These are phyloP conservation scores for Hyposoter didymator DNA, from an alignment of 2,888 invertebrate genomes.

Conservation along the genomic window DNA sequence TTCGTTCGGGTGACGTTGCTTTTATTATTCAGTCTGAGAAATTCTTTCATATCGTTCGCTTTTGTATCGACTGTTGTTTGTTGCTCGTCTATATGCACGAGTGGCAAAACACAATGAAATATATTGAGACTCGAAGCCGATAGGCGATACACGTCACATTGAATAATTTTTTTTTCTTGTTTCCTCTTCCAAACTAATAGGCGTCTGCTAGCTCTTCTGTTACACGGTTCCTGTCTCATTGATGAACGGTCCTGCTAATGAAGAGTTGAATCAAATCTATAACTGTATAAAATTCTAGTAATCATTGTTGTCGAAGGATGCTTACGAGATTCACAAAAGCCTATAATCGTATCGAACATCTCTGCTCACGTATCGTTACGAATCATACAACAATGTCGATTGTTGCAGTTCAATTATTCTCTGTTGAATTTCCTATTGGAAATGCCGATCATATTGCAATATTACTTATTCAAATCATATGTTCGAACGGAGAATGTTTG, in stretches of 20 bases:
- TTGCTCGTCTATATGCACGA: background rate
- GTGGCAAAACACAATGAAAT: conserved; percentile 5
- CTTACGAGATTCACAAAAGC: background rate
- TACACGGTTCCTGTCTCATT: background rate
- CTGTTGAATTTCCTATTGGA: background rate
- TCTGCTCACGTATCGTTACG: background rate
- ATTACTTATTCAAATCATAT: background rate
- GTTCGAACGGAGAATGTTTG: background rate
- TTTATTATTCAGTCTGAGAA: conserved; percentile 29
- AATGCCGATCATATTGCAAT: background rate
- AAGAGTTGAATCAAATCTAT: background rate
- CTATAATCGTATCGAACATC: background rate
- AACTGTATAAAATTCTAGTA: background rate
- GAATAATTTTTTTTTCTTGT: background rate
- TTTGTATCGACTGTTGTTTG: conserved; percentile 40
- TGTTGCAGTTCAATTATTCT: background rate
- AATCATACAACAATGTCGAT: background rate
- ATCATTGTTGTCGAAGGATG: background rate
- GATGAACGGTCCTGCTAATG: background rate
- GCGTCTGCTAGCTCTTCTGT: background rate
- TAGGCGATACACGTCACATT: background rate
- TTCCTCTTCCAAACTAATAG: background rate
- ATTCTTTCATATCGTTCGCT: conserved; percentile 22
- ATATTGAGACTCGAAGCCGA: conserved; percentile 6
- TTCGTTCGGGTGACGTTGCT: conserved; percentile 59